Conservation (phyloP, 2,888 invertebrate species). For the Drosophila kuntzei region DNA sequence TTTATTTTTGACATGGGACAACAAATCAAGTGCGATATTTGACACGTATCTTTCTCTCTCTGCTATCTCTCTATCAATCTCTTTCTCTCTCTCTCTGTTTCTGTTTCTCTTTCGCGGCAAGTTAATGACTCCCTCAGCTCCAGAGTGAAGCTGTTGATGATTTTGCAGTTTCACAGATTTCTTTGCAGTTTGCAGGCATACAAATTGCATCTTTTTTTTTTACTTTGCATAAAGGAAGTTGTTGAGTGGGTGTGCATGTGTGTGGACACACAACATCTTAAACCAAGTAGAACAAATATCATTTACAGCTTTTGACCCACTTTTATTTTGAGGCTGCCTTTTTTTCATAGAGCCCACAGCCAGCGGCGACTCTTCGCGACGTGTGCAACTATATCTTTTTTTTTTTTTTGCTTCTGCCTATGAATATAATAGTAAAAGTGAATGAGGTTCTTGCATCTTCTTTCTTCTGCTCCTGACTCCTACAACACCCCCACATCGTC, state of each 20-base stretch:
- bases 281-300: constrained; percentile 80
- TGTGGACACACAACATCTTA: constrained; percentile 64
- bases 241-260: constrained; percentile 2
- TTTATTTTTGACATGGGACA: constrained; percentile 30
- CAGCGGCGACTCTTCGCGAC: constrained; percentile 59
- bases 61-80: not conserved
- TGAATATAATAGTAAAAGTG: constrained; percentile 78
- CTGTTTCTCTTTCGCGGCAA: not conserved
- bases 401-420: constrained; percentile 50
- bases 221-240: constrained; percentile 39
- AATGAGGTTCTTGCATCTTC: constrained; percentile 59
- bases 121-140: constrained; percentile 52
- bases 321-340: constrained; percentile 71
- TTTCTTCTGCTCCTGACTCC: not conserved
- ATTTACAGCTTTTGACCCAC: constrained; percentile 80
- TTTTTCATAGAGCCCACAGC: constrained; percentile 63
- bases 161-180: constrained; percentile 48
- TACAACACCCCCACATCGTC: not conserved
- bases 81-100: not conserved
- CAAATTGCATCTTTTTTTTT: constrained; percentile 37
- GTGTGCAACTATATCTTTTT: constrained; percentile 53
- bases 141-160: constrained; percentile 31
- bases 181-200: constrained; percentile 33
- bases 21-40: constrained; percentile 26
- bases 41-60: not conserved